A percentile compares a stretch with the other conserved stretches of the same genome.
Conservation (phyloP, 2,888 invertebrate genomes). For the Anoplius nigerrimus region DNA sequence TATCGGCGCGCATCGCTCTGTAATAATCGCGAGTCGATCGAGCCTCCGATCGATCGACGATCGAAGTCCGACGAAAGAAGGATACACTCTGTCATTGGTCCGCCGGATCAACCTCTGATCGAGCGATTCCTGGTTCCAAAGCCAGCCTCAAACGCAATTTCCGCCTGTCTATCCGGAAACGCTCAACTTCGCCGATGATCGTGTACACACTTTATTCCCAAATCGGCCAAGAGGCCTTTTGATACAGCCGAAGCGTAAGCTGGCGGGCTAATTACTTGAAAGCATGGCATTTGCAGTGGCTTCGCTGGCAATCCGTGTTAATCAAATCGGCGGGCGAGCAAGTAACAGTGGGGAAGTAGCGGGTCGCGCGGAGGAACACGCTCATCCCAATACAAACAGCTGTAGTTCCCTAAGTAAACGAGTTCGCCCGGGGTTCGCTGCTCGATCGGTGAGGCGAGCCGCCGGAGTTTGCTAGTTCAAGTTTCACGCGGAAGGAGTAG, state of each 20-base stretch:
- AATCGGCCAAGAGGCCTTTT: no score
- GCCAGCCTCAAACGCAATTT: no score
- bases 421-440: constrained; percentile 28
- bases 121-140: no score
- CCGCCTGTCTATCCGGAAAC: no score
- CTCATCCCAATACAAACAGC: constrained; percentile 42
- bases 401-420: constrained; percentile 47
- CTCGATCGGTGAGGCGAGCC: constrained; percentile 27
- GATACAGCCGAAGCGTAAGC: background rate
- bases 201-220: no score
- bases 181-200: no score
- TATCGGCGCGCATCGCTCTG: constrained; percentile 26
- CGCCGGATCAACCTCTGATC: no score
- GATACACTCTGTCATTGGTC: background rate
- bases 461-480: constrained; percentile 32
- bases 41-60: background rate
- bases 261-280: constrained; percentile 33
- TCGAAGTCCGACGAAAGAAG: background rate
- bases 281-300: constrained; percentile 21
- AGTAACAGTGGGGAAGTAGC: constrained; percentile 22
- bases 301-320: constrained; percentile 31
- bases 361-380: constrained; percentile 32
- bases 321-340: constrained; percentile 30
- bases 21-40: constrained; percentile 23
- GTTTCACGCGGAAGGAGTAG: constrained; percentile 34